Base-by-base conservation (phyloP, 2,113 vertebrate species). In the Heterotilapia buettikoferi region DNA sequence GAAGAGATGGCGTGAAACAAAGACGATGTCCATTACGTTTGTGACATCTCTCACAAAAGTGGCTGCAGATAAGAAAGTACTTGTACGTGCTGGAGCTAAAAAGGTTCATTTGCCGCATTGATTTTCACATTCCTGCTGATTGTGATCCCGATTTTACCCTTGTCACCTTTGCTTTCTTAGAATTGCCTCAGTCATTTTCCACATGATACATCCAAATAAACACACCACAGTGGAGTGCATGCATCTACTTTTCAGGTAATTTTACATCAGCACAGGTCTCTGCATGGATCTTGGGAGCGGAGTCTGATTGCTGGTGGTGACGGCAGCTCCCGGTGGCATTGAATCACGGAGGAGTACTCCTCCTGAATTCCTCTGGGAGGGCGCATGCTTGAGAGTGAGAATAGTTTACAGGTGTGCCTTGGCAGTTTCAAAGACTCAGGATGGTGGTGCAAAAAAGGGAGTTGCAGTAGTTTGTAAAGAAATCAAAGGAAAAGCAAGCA, bases 301-400 rank as follows among this genome's bases (percentile, higher is more conserved):
- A 53, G 38, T 82, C 12, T 61, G 6, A 19, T 24, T 84, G 82
- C 53, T 63, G 50, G 36, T 24, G 52, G 26, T 71, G 80, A 89
- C 56, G 86, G 82, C 26, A 84, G 16, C 80, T 91, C 84, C 82
- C 84, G 53, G 13, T 45, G 68, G 89, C 61, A 45, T 14, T 81
- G 36, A 83, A 40, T 82, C 83, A 85, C 88, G 14, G 61, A 91
- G 43, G 11, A 68, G 31, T 84, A 88, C 66, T 84, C 61, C 71
- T 82, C n/a, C 54, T 83, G 33, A 89, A 88, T 82, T 90, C 90
- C 59, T 80, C 7, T n/a, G 82, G 38, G 83, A 91, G 56, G 26
- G 3, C 59, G 24, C 82, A 86, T 45, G 19, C 24, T 12, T n/a
- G 6, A 66, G 80, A 88, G 33, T 84, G 84, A 89, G 85, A 85